Evolutionary conservation across 2,113 vertebrate genomes (phyloP), one percentile per base, ranked within the genome.

Genomic region (Narcine bancroftii): DNA sequence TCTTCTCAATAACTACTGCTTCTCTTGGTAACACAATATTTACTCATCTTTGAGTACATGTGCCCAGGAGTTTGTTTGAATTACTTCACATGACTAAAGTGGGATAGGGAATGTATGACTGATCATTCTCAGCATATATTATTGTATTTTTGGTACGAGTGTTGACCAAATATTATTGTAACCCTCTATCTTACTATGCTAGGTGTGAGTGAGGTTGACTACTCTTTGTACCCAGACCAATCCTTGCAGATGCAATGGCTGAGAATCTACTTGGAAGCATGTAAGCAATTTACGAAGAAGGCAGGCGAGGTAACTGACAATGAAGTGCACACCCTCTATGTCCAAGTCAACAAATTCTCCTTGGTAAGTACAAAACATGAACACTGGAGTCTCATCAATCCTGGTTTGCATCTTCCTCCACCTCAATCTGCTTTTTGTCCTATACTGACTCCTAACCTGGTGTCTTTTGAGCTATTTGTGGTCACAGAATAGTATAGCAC

Each of bases 321-420:
- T 50, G 98, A 99, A 95, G 96, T 99, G 93, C 97, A 99, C 93
- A 95, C 95, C 0, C 98, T 99, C 92, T 99, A 98, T 0, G 96
- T 98, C 42, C 98, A 99, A 95, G 98, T 99, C 96, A 99, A 99
- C 97, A 98, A 99, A 94, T 99, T 99, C 92, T 96, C 98, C 92
- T 95, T 99, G 97, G 98, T 99, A 94, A 98, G 97, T 94, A 53
- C 60, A 72, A 75, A 36, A 45, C 60, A 56, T 29, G 29, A 85
- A 56, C 29, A 7, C 47, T 4, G 13, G 47, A 53, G 26, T 56
- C 50, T 15, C 79, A 5, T 4, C 50, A 56, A 13, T 15, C 10
- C 50, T 56, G 15, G 33, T 26, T n/a, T 3, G 33, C 47, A 15
- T n/a, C 3, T n/a, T 60, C 72, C 42, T 6, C 53, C 2, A 11